These are phyloP conservation scores for Psephotus haematonotus DNA, from an alignment of 2,113 vertebrate species.

Conservation along the genomic window DNA sequence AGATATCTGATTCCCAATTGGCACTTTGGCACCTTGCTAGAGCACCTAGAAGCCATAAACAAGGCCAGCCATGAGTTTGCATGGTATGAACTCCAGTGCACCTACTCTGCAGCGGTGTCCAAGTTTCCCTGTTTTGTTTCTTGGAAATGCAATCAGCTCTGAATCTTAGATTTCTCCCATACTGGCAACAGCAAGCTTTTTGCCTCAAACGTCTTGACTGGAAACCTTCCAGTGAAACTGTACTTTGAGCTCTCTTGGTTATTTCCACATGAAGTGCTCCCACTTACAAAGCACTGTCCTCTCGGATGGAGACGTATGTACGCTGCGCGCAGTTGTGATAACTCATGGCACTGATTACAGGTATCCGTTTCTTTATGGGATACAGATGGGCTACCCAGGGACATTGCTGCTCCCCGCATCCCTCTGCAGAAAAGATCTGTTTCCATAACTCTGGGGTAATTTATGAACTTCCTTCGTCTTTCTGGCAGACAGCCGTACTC, in stretches of 20 bases:
- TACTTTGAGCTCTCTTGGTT: background rate
- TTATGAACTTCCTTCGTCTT: background rate
- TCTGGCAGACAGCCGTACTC: background rate
- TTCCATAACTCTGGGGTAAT: background rate
- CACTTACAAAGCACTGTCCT: background rate
- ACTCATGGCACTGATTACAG: background rate
- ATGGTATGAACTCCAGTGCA: background rate
- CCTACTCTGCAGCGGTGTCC: background rate
- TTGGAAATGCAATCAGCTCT: constrained; percentile 28
- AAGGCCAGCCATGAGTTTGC: background rate
- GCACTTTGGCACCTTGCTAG: background rate
- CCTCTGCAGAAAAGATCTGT: background rate
- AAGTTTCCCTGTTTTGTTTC: background rate
- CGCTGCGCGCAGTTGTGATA: background rate
- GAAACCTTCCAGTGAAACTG: background rate
- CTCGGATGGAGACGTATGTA: background rate
- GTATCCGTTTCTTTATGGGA: background rate
- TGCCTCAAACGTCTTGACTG: background rate
- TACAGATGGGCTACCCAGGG: constrained; percentile 1
- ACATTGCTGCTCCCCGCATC: background rate
- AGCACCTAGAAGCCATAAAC: background rate
- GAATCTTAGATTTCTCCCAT: constrained; percentile 21
- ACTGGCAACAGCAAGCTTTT: background rate
- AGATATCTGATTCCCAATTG: background rate
- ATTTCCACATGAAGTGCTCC: background rate